phyloP scores from a whole-genome alignment of 2,113 vertebrate species.

The Dinomys branickii region DNA sequence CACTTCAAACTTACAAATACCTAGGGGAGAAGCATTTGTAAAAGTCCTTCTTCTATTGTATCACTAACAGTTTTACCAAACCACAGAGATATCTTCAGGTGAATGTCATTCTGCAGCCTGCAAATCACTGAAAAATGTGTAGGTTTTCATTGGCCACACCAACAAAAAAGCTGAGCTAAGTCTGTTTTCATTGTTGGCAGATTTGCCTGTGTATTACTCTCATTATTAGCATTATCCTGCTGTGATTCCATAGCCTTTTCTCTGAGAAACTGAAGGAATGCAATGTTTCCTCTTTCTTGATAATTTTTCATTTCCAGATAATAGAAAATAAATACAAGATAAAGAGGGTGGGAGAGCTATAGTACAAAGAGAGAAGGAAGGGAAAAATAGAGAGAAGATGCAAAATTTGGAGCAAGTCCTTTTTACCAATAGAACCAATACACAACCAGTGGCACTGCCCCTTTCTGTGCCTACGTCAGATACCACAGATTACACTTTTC shows the following conservation, averaged over 20 bases:
- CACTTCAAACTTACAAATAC: constrained; percentile 42
- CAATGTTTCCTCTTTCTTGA: neutral
- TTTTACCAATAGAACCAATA: neutral
- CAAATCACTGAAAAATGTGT: neutral
- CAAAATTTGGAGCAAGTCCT: constrained; percentile 7
- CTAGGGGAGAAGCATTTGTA: neutral
- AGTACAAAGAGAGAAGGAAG: neutral
- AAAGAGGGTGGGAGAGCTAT: neutral
- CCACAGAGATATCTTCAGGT: neutral
- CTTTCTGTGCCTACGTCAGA: neutral
- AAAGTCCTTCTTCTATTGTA: neutral
- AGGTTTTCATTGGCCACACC: neutral
- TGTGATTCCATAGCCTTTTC: constrained; percentile 29
- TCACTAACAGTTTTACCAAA: neutral
- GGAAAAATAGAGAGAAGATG: neutral
- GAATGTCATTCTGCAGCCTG: neutral
- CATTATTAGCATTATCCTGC: constrained; percentile 33
- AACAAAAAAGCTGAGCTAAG: neutral
- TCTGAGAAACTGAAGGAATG: constrained; percentile 10
- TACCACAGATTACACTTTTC: neutral
- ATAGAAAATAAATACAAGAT: constrained; percentile 13
- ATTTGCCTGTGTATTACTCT: constrained; percentile 36
- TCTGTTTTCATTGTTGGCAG: neutral
- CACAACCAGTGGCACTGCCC: neutral
- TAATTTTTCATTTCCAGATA: constrained; percentile 58